A percentile compares a stretch with the other conserved stretches of the same genome.
Conservation (phyloP, 2,797 vertebrate genomes). For the Otolemur crassicaudatus region DNA sequence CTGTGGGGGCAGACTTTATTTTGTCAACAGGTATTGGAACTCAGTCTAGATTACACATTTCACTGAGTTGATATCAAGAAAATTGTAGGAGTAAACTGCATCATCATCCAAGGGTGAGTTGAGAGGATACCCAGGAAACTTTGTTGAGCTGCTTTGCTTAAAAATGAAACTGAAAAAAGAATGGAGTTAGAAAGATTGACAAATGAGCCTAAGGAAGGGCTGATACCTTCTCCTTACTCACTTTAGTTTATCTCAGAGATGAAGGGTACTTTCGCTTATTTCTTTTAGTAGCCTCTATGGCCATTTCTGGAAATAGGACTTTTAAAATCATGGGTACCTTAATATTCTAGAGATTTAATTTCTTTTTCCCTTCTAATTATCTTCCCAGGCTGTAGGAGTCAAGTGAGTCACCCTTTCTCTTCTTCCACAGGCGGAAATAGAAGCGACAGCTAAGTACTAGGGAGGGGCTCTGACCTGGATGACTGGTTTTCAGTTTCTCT, state of each 20-base stretch:
- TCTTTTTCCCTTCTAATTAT: slow-evolving; percentile 75
- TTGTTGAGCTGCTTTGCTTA: slow-evolving; percentile 29
- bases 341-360: slow-evolving; percentile 63
- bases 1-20: not conserved
- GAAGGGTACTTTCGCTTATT: not conserved
- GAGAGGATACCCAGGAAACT: not conserved
- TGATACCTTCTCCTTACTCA: not conserved
- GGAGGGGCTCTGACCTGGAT: slow-evolving; percentile 69
- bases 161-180: slow-evolving; percentile 31
- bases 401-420: slow-evolving; percentile 76
- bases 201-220: not conserved
- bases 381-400: slow-evolving; percentile 71
- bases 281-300: not conserved
- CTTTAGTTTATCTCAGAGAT: not conserved
- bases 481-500: slow-evolving; percentile 72
- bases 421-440: slow-evolving; percentile 66
- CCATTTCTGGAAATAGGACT: slow-evolving; percentile 34
- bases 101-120: not conserved
- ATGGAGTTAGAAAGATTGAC: not conserved
- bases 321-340: slow-evolving; percentile 52
- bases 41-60: not conserved
- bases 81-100: not conserved
- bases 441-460: slow-evolving; percentile 64
- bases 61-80: not conserved
- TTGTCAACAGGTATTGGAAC: not conserved